Conservation (phyloP, 64 coral and sea anemone species). For the Montipora capricornis region DNA sequence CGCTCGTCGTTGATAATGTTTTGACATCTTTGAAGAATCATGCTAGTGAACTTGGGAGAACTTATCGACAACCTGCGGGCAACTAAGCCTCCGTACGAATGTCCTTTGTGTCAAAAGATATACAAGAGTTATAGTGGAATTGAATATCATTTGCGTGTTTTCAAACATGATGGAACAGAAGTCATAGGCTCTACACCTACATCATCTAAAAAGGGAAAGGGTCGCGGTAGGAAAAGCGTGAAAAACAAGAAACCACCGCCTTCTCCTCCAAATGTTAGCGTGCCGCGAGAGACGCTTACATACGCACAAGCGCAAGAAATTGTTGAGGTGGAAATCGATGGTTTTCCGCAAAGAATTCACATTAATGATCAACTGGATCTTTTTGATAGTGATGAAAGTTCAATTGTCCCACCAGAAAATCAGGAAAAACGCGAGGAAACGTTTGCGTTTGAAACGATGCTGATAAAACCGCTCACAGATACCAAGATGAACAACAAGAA, state of each 20-base stretch:
- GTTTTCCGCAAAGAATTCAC: constrained; percentile 85
- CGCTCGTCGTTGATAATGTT: constrained; percentile 56
- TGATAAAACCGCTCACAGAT: constrained; percentile 85
- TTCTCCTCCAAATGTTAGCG: constrained; percentile 81
- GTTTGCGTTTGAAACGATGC: constrained; percentile 74
- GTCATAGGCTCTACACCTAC: constrained; percentile 66
- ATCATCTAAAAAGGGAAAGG: constrained; percentile 88
- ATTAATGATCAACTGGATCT: constrained; percentile 88
- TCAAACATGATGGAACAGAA: constrained; percentile 97
- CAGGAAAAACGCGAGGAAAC: constrained; percentile 65
- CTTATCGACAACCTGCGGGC: constrained; percentile 94
- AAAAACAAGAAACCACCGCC: constrained; percentile 88
- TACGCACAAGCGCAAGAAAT: constrained; percentile 99
- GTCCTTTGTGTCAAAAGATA: constrained; percentile 99
- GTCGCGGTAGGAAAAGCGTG: constrained; percentile 79
- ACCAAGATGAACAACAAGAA: constrained; percentile 86
- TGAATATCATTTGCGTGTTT: constrained; percentile 99
- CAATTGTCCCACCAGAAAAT: background rate
- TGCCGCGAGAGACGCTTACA: constrained; percentile 96
- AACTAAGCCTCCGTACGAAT: constrained; percentile 95
- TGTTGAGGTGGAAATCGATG: constrained; percentile 98
- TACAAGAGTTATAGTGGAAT: constrained; percentile 99
- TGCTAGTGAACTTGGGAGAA: constrained; percentile 92
- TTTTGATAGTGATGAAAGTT: constrained; percentile 77
- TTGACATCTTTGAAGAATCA: constrained; percentile 55